Conservation (phyloP, 2,888 invertebrate genomes). For the Limnephilus auricula region DNA sequence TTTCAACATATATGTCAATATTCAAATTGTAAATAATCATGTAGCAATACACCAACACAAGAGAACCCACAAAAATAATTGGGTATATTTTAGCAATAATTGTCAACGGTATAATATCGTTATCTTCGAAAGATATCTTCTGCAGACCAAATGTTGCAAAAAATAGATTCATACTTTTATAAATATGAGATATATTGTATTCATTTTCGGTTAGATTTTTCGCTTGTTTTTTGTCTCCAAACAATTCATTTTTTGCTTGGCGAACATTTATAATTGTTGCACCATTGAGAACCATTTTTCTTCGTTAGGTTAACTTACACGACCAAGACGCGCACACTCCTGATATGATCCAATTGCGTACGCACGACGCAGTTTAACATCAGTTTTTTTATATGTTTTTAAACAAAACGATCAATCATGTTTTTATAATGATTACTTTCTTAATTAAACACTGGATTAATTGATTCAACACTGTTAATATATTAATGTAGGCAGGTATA, state of each 20-base stretch:
- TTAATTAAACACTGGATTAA: background rate
- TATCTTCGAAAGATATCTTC: background rate
- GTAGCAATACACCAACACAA: background rate
- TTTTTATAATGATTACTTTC: background rate
- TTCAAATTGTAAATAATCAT: background rate
- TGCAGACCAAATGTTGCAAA: background rate
- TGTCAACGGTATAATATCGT: background rate
- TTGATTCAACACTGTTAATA: background rate
- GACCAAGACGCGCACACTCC: background rate
- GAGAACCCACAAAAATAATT: background rate
- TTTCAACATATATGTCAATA: background rate
- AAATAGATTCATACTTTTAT: background rate
- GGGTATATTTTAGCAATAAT: background rate
- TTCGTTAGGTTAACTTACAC: background rate
- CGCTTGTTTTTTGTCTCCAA: background rate
- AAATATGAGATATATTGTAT: background rate
- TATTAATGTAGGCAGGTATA: background rate
- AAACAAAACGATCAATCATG: background rate
- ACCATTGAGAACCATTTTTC: background rate
- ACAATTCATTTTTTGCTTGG: background rate
- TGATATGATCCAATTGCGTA: background rate
- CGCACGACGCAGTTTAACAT: background rate
- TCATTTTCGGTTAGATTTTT: background rate
- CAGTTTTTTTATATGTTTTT: background rate
- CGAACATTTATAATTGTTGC: background rate